phyloP scores from a whole-genome alignment of 2,888 invertebrate genomes.

The Flexamia atlantica region DNA sequence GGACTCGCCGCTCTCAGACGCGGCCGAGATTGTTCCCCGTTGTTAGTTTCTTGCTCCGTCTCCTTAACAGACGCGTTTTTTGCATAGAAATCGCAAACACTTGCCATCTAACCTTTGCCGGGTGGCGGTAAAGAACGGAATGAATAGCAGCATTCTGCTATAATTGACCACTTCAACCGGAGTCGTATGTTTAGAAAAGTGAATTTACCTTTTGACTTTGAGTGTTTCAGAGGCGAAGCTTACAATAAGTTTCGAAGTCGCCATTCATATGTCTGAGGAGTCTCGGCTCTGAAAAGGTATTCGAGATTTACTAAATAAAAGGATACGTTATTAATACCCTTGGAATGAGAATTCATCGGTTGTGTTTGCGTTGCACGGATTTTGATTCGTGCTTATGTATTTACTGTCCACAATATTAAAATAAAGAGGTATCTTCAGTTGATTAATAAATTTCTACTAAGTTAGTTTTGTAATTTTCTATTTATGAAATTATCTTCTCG shows the following conservation, averaged over 20 bases:
- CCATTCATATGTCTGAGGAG: no score
- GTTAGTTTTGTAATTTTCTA: no score
- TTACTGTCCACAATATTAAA: no score
- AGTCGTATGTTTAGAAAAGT: background rate
- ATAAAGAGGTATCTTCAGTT: no score
- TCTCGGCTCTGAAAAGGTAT: no score
- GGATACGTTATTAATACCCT: no score
- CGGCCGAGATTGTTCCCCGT: background rate
- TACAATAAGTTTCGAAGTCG: background rate
- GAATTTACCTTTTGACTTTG: background rate
- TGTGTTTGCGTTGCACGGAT: no score
- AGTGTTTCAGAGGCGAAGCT: background rate
- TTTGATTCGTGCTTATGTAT: no score
- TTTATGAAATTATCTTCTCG: no score
- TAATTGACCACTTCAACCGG: background rate
- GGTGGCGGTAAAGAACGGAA: conserved; percentile 6
- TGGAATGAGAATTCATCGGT: no score
- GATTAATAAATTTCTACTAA: no score
- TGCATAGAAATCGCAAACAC: conserved; percentile 30
- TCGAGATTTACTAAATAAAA: no score
- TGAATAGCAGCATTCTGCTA: background rate
- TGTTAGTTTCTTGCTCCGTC: background rate
- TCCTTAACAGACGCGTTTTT: background rate
- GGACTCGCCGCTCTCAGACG: background rate
- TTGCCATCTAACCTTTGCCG: background rate